Conservation (phyloP, 2,113 vertebrate species). For the Artemisiospiza belli region DNA sequence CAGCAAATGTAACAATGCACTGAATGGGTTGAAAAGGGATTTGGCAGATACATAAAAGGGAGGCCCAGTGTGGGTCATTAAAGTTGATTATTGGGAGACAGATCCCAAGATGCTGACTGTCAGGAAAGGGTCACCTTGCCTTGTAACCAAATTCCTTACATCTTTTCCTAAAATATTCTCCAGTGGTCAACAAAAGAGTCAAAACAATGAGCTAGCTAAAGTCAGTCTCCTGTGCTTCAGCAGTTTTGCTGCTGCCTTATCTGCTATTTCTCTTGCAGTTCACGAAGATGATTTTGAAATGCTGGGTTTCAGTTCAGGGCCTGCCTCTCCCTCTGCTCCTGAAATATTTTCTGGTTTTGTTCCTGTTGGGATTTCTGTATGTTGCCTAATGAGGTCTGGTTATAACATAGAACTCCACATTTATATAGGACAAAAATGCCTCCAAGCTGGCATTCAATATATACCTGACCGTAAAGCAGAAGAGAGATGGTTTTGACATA, state of each 20-base stretch:
- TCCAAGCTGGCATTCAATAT: neutral
- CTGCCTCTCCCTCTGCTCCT: neutral
- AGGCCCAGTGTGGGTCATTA: neutral
- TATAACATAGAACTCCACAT: neutral
- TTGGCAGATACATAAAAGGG: neutral
- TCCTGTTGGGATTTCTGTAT: neutral
- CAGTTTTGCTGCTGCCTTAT: neutral
- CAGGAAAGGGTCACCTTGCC: neutral
- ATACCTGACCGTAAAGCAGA: neutral
- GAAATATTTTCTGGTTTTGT: neutral
- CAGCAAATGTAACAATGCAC: neutral
- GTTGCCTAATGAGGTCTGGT: neutral
- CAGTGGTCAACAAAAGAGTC: neutral
- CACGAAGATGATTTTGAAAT: neutral
- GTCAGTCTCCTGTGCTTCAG: neutral
- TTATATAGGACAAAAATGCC: neutral
- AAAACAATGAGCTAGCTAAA: neutral
- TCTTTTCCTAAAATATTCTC: neutral
- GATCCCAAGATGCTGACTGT: neutral
- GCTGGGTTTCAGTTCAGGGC: neutral
- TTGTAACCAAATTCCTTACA: neutral
- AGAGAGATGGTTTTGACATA: neutral
- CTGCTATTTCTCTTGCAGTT: neutral
- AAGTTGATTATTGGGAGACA: neutral
- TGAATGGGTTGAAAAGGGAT: neutral